phyloP scores from a whole-genome alignment of 2,888 invertebrate genomes.

The Hypena proboscidalis region DNA sequence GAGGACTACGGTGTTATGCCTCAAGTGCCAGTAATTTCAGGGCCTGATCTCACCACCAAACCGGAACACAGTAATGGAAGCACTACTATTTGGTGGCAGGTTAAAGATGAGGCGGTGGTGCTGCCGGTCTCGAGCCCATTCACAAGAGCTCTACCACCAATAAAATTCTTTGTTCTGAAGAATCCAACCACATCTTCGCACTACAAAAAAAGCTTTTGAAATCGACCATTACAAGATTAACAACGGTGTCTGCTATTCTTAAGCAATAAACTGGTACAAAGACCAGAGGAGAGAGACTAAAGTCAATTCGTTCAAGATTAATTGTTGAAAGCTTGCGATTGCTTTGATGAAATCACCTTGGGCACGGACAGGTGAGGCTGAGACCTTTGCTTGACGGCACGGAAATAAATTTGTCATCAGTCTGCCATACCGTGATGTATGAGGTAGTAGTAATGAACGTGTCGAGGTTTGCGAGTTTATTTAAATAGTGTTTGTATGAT shows the following conservation, averaged over 20 bases:
- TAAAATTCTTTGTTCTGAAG: not conserved
- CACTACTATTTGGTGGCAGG: too few relatives aligned
- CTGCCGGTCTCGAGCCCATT: too few relatives aligned
- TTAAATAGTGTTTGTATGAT: not conserved
- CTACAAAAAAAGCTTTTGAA: slow-evolving; percentile 6
- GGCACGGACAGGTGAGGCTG: slow-evolving; percentile 18
- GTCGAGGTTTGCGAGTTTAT: not conserved
- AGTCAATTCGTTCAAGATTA: slow-evolving; percentile 29
- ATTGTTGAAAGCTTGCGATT: slow-evolving; percentile 26
- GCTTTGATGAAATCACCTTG: slow-evolving; percentile 37
- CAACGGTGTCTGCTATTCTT: slow-evolving; percentile 6
- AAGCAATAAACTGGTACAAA: slow-evolving; percentile 26
- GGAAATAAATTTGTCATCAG: slow-evolving; percentile 25
- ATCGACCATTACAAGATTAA: slow-evolving; percentile 13
- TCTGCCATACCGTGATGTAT: slow-evolving; percentile 19
- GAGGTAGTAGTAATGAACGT: slow-evolving; percentile 1
- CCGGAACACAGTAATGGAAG: too few relatives aligned
- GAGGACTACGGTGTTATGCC: too few relatives aligned
- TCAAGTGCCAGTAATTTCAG: too few relatives aligned
- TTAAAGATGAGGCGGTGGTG: too few relatives aligned
- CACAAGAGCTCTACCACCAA: too few relatives aligned
- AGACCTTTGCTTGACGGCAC: slow-evolving; percentile 19
- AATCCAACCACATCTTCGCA: not conserved
- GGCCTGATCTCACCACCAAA: too few relatives aligned
- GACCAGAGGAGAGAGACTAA: slow-evolving; percentile 15